Evolutionary conservation across 2,888 invertebrate genomes (phyloP).

Genomic region (Dromius quadrimaculatus): DNA sequence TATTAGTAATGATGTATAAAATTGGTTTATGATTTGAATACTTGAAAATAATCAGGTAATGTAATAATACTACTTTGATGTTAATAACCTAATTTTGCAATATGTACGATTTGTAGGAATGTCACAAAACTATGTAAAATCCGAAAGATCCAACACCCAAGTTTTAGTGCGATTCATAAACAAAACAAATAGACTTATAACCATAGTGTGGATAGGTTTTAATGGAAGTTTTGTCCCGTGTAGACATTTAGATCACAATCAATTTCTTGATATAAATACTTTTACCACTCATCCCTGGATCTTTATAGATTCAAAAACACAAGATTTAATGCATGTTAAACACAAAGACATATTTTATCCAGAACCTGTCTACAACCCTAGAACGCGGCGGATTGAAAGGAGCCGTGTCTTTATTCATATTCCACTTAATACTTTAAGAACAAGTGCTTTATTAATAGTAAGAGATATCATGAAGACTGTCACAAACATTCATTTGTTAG

Average conservation of each 20-base stretch:
- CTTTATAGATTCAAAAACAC: conserved; percentile 78
- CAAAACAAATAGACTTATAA: conserved; percentile 68
- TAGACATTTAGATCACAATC: conserved; percentile 69
- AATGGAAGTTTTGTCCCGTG: conserved; percentile 74
- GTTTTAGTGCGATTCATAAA: conserved; percentile 75
- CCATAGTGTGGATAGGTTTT: conserved; percentile 84
- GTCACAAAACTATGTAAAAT: conserved; percentile 20
- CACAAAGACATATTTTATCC: conserved; percentile 23
- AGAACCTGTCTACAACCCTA: background rate
- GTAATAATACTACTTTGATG: background rate
- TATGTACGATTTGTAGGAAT: background rate
- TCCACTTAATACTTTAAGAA: conserved; percentile 68
- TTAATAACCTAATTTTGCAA: background rate
- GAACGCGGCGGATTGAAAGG: conserved; percentile 53
- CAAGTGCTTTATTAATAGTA: conserved; percentile 67
- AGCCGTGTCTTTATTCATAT: conserved; percentile 69
- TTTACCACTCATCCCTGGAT: conserved; percentile 89
- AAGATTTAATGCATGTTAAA: conserved; percentile 74
- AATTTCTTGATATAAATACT: conserved; percentile 77
- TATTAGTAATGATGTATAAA: too few relatives aligned
- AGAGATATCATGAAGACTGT: conserved; percentile 64
- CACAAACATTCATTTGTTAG: conserved; percentile 63
- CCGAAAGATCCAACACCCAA: conserved; percentile 56
- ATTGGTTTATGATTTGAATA: too few relatives aligned
- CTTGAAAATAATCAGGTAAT: too few relatives aligned